A percentile compares a stretch with the other conserved stretches of the same genome.
phyloP scores from a whole-genome alignment of 2,113 vertebrate species.

The Caracal caracal region DNA sequence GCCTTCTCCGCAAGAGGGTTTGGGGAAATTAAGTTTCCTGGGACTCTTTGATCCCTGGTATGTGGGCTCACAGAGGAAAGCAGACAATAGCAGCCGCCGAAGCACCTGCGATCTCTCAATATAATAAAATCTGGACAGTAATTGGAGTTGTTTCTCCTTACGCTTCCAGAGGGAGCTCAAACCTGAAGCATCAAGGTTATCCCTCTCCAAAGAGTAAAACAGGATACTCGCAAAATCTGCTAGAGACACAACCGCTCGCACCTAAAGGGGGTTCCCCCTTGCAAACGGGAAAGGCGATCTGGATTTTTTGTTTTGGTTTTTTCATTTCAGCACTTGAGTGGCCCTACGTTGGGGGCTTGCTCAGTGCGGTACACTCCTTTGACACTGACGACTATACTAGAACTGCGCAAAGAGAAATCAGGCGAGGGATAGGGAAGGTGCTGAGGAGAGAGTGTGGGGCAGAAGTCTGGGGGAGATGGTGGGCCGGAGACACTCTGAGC shows the following conservation, averaged over 20 bases:
- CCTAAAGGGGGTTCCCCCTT: background rate
- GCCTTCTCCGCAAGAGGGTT: background rate
- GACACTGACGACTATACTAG: background rate
- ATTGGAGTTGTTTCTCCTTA: slow-evolving; percentile 80
- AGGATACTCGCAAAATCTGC: background rate
- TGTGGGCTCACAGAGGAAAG: background rate
- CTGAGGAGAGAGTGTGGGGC: background rate
- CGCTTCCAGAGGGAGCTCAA: slow-evolving; percentile 81
- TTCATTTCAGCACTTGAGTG: background rate
- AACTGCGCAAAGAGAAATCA: background rate
- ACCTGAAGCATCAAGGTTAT: slow-evolving; percentile 74
- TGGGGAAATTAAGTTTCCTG: slow-evolving; percentile 32
- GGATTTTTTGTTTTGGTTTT: background rate
- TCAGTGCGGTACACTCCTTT: background rate
- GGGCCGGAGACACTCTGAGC: background rate
- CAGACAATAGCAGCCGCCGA: slow-evolving; percentile 69
- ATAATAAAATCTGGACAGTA: slow-evolving; percentile 62
- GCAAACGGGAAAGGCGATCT: background rate
- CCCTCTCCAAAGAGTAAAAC: slow-evolving; percentile 66
- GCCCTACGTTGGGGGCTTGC: background rate
- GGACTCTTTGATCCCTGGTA: background rate
- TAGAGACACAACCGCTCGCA: background rate
- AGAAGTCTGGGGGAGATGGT: background rate
- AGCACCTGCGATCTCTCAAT: slow-evolving; percentile 80
- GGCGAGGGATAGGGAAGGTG: background rate